Evolutionary conservation across 2,888 invertebrate species (phyloP).

Genomic region (Willowsia nigromaculata): DNA sequence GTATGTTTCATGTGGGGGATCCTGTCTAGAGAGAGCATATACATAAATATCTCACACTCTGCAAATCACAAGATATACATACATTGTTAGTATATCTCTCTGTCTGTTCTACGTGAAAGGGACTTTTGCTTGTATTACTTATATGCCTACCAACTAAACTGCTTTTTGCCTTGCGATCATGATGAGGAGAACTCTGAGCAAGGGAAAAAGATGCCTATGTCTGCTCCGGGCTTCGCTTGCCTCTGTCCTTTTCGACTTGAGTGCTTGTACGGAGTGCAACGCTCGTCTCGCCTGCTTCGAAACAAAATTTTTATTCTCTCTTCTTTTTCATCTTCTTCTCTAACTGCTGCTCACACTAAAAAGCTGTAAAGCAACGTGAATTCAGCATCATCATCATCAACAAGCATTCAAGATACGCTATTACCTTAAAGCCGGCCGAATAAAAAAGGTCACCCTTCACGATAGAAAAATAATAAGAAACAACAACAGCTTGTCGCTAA

Average conservation of each 20-base stretch:
- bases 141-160: slow-evolving; percentile 33
- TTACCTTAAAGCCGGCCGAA: slow-evolving; percentile 60
- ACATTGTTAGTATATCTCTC: no score
- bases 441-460: slow-evolving; percentile 64
- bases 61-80: no score
- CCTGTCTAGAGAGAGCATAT: neutral
- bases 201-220: slow-evolving; percentile 71
- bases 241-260: slow-evolving; percentile 74
- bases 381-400: slow-evolving; percentile 53
- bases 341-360: neutral
- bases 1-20: slow-evolving; percentile 31
- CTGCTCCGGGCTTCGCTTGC: slow-evolving; percentile 72
- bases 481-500: slow-evolving; percentile 65
- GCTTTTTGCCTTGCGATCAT: slow-evolving; percentile 11
- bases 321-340: neutral
- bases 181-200: no score
- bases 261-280: slow-evolving; percentile 72
- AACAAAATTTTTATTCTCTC: slow-evolving; percentile 31
- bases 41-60: no score
- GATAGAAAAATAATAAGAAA: no score
- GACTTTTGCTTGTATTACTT: neutral
- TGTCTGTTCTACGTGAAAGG: neutral
- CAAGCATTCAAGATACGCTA: neutral
- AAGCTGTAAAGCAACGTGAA: slow-evolving; percentile 66
- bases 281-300: slow-evolving; percentile 73